Conservation (phyloP, 2,113 vertebrate genomes). For the Herpetotheres cachinnans region DNA sequence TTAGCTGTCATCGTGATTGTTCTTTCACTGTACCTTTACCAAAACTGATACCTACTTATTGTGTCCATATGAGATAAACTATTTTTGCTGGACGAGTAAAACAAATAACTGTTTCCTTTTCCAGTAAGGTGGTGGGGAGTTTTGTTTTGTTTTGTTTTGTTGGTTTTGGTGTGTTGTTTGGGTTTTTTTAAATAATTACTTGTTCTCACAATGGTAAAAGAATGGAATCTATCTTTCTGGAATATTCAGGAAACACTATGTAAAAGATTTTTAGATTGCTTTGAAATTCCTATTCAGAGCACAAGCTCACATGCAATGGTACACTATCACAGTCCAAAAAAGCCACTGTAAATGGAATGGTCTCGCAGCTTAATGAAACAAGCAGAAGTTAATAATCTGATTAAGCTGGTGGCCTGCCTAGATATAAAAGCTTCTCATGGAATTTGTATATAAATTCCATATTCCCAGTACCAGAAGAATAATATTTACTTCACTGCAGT, state of each 20-base stretch:
- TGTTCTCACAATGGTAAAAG: background rate
- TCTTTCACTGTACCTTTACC: background rate
- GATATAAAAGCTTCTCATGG: background rate
- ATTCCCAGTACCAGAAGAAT: background rate
- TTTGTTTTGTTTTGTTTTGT: background rate
- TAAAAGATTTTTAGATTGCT: background rate
- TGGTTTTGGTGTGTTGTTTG: background rate
- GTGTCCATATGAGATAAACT: background rate
- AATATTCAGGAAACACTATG: background rate
- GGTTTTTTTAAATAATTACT: background rate
- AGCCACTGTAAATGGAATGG: background rate
- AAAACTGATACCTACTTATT: background rate
- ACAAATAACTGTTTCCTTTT: background rate
- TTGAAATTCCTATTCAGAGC: constrained; percentile 1
- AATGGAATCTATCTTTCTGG: background rate
- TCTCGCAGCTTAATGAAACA: constrained; percentile 7
- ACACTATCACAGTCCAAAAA: background rate
- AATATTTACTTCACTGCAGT: constrained; percentile 20
- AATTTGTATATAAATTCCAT: constrained; percentile 2
- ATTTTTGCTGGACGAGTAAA: background rate
- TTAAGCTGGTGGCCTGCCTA: background rate
- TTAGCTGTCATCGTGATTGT: background rate
- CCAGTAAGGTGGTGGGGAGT: background rate
- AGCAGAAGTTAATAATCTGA: background rate
- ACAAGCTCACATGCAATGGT: background rate